Conservation (phyloP, 2,888 invertebrate species). For the Colostygia pectinataria region DNA sequence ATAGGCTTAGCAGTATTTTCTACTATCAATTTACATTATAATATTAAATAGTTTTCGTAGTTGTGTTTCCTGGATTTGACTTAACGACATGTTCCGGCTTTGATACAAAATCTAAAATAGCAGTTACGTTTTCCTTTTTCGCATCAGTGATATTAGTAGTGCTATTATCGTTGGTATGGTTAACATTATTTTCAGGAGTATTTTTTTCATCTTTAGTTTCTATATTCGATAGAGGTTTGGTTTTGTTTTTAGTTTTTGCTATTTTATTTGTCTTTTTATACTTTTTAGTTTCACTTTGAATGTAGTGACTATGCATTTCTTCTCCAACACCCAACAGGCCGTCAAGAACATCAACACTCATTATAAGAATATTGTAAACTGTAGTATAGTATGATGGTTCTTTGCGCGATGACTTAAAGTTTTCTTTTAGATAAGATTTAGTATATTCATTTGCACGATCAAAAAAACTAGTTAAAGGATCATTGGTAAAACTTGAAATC, state of each 20-base stretch:
- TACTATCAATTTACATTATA: not conserved
- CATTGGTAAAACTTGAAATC: conserved; percentile 43
- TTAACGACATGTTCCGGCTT: not conserved
- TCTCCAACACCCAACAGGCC: conserved; percentile 56
- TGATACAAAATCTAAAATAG: not conserved
- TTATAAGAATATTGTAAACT: conserved; percentile 59
- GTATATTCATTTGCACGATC: conserved; percentile 50
- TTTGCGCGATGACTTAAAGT: conserved; percentile 40
- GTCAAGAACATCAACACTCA: conserved; percentile 62
- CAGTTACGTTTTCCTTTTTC: not conserved
- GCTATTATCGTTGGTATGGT: not conserved
- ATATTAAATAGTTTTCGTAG: not conserved
- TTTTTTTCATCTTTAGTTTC: conserved; percentile 28
- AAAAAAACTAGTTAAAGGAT: conserved; percentile 44
- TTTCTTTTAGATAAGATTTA: conserved; percentile 49
- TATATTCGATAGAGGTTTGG: conserved; percentile 18
- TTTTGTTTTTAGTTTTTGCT: conserved; percentile 27
- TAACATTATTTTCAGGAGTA: not conserved
- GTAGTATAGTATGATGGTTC: conserved; percentile 60
- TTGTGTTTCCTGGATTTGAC: not conserved
- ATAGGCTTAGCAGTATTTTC: not conserved
- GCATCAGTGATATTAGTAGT: not conserved
- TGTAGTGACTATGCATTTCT: conserved; percentile 47
- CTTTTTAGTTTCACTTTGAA: conserved; percentile 27
- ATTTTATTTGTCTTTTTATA: conserved; percentile 34